Evolutionary conservation across 2,113 vertebrate genomes (phyloP), one percentile per base, ranked within the genome.

Genomic region (Carollia perspicillata): DNA sequence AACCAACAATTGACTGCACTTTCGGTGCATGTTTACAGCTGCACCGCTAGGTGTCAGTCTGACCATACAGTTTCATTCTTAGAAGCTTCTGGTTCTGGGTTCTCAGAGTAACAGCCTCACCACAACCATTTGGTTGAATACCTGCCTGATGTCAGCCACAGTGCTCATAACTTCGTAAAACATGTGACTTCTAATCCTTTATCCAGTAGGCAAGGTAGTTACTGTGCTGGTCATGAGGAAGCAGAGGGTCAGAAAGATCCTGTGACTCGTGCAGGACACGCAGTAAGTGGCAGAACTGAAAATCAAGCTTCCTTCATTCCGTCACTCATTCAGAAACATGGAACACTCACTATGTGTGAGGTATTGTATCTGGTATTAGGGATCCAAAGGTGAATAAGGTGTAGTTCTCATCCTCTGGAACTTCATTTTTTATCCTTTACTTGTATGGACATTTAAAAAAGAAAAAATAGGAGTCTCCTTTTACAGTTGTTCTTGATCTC

Each of bases 21-120:
- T 95, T 81, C 20, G 30, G 40, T 44, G 1, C 49, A 28, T 12
- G 18, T 90, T 96, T 93, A 94, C 92, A 85, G 83, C 28, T 78
- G 1, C 2, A 85, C 97, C 97, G 96, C 97, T 95, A 97, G 97
- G 84, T 97, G 97, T 94, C 97, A 95, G 90, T 74, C 63, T 96
- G 68, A 87, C 37, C 88, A 94, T 28, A 78, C 35, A 72, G 51
- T n/a, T 90, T 63, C 33, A 28, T 81, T 94, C 47, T 65, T 69
- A 37, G 65, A 7, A 17, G 30, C 35, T 23, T 75, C 35, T 49
- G n/a, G 4, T 85, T 91, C 53, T 26, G 6, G 35, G 33, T 51
- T 65, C 63, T 81, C 33, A 58, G 10, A 44, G 8, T 58, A 85
- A 85, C 33, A 58, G 74, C 65, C 3, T 35, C 44, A 55, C 72